Evolutionary conservation across 2,113 vertebrate genomes (phyloP), one percentile per base, ranked within the genome.

Genomic region (Cnemophilus loriae): DNA sequence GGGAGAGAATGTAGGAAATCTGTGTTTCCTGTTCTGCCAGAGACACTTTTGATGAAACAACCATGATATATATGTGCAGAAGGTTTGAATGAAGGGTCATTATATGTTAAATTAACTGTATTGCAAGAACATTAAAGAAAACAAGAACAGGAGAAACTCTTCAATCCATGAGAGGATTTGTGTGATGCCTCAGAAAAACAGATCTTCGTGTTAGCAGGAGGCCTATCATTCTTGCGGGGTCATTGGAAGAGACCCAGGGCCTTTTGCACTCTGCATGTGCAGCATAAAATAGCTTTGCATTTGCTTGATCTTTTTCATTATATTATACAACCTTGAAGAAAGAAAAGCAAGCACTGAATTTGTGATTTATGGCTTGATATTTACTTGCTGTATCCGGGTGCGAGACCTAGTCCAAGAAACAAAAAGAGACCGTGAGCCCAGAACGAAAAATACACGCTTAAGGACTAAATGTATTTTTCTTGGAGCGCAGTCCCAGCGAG

Each of bases 401-500:
- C 3, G 6, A 97, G 93, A 93, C 95, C 93, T 35, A 76, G 92
- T 96, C 96, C 96, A 97, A 97, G 90, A 94, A 94, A 94, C 77
- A 84, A 75, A 92, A 92, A 76, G 75, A 84, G 68, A 56, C 50
- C 77, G 24, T 96, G 89, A 92, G 90, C 82, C 86, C 91, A 94
- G 96, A 93, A 93, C 23, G 91, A 93, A 96, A 97, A 78, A 71
- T 89, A 86, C 84, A 92, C 10, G 4, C 90, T 93, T 87, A 91
- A 92, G 80, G 56, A 87, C 77, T 94, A 95, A 90, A 92, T 94
- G 78, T 97, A 68, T 97, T 97, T 97, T 97, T 96, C 96, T 96
- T 94, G 96, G 95, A 97, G 85, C 11, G 0, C 70, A 67, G 80
- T 94, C 82, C 87, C 84, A 81, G 81, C 28, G 59, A 90, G 71